A percentile compares a stretch with the other conserved stretches of the same genome.
Evolutionary conservation across 2,888 invertebrate genomes (phyloP).

Genomic region (Rotaria socialis): DNA sequence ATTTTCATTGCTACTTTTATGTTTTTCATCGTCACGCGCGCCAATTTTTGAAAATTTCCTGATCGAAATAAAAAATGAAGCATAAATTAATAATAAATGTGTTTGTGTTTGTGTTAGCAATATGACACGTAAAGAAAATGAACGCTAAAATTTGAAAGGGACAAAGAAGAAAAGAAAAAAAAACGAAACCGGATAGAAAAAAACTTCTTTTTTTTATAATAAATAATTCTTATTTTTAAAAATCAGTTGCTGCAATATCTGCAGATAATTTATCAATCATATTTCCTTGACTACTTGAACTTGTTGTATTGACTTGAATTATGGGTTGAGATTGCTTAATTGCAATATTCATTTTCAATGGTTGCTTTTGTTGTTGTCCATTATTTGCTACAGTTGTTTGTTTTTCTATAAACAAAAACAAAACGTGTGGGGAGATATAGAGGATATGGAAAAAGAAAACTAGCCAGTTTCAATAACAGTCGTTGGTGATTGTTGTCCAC

Average conservation of each 20-base stretch:
- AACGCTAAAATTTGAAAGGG: conserved; percentile 20
- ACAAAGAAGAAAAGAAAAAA: background rate
- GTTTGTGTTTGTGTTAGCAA: conserved; percentile 4
- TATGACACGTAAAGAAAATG: background rate
- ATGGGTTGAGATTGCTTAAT: background rate
- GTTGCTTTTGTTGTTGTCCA: background rate
- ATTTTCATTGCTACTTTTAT: background rate
- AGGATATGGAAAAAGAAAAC: background rate
- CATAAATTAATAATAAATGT: background rate
- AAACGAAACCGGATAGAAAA: conserved; percentile 10
- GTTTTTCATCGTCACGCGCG: background rate
- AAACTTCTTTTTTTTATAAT: background rate
- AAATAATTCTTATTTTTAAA: background rate
- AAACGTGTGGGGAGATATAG: background rate
- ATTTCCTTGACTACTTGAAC: background rate
- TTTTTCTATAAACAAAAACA: background rate
- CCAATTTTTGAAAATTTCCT: background rate
- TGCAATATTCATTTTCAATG: background rate
- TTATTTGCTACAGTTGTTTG: background rate
- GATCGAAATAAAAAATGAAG: background rate
- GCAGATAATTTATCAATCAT: background rate
- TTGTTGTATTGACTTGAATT: background rate
- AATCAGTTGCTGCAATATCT: background rate
- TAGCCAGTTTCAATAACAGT: background rate
- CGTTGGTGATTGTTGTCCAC: background rate